Conservation (phyloP, 2,888 invertebrate species). For the Pristionchus arcanus region DNA sequence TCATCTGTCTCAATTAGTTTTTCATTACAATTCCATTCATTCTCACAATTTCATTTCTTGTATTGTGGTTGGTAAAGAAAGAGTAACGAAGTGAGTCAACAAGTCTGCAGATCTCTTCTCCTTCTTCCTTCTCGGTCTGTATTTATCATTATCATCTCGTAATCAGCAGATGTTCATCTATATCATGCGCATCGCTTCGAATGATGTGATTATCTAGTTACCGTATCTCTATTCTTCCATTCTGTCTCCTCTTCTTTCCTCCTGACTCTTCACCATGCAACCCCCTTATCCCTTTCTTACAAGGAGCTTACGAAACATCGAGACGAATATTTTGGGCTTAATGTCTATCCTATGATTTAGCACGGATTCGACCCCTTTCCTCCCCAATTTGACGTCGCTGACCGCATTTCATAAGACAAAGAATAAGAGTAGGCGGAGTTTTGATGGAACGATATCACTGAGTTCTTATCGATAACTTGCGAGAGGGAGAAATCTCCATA, state of each 20-base stretch:
- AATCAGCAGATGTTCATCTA: background rate
- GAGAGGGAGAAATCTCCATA: background rate
- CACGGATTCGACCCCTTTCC: conserved; percentile 3
- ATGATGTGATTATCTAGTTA: background rate
- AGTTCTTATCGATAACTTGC: conserved; percentile 9
- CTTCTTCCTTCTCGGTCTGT: background rate
- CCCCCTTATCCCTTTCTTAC: background rate
- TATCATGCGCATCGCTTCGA: background rate
- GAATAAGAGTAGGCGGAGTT: conserved; percentile 26
- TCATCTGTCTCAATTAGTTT: no score
- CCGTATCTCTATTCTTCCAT: background rate
- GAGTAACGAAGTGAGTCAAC: background rate
- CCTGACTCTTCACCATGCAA: background rate
- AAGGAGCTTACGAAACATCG: background rate
- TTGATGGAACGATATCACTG: background rate
- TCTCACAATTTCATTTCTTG: background rate
- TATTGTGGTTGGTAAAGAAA: background rate
- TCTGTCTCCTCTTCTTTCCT: background rate
- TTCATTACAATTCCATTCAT: background rate
- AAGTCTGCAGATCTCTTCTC: background rate
- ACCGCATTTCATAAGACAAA: conserved; percentile 15
- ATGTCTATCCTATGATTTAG: background rate
- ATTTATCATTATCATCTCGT: background rate
- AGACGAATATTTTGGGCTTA: background rate
- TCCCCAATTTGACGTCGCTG: background rate